Conservation (phyloP, 2,797 vertebrate genomes). For the Chelidonichthys spinosus region DNA sequence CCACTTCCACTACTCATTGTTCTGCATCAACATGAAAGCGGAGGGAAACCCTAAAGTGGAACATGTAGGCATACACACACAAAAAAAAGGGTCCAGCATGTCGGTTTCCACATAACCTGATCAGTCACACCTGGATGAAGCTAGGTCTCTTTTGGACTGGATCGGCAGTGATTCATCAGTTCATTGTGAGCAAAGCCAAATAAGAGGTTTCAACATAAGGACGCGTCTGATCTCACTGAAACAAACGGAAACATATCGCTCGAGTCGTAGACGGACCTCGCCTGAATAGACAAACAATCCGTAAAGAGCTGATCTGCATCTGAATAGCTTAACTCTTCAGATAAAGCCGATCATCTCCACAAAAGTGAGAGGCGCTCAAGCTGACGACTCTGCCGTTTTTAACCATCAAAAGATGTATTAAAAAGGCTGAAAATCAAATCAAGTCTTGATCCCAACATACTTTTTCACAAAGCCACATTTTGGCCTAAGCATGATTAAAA, state of each 20-base stretch:
- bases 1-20: slow-evolving; percentile 77
- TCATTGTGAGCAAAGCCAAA: slow-evolving; percentile 41
- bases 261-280: background rate
- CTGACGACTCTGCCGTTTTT: slow-evolving; percentile 17
- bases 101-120: slow-evolving; percentile 30
- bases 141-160: slow-evolving; percentile 23
- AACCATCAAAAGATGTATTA: slow-evolving; percentile 31
- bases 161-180: slow-evolving; percentile 48
- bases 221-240: slow-evolving; percentile 7
- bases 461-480: slow-evolving; percentile 9
- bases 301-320: slow-evolving; percentile 21
- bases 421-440: slow-evolving; percentile 43
- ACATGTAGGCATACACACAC: slow-evolving; percentile 22
- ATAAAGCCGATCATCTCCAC: slow-evolving; percentile 29
- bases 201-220: slow-evolving; percentile 26
- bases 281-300: background rate
- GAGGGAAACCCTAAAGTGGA: slow-evolving; percentile 36
- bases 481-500: background rate
- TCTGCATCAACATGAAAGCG: slow-evolving; percentile 65
- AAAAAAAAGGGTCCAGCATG: slow-evolving; percentile 12
- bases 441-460: slow-evolving; percentile 2
- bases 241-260: slow-evolving; percentile 24
- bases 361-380: slow-evolving; percentile 30
- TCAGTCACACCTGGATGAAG: slow-evolving; percentile 29
- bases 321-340: slow-evolving; percentile 23